Conservation (phyloP, 2,113 vertebrate species). For the Dipodomys spectabilis region DNA sequence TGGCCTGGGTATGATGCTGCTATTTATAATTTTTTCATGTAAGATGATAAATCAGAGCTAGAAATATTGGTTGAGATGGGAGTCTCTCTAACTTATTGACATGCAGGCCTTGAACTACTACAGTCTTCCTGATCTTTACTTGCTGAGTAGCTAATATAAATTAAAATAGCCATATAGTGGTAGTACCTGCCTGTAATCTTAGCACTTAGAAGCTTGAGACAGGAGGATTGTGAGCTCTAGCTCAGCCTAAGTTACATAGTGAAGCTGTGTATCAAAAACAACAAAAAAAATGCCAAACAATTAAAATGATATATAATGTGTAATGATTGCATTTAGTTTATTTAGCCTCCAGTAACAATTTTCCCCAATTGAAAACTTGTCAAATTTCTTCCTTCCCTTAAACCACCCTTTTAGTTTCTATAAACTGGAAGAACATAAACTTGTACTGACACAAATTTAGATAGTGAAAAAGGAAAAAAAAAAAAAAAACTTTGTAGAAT, state of each 20-base stretch:
- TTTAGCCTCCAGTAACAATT: neutral
- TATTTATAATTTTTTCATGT: too few relatives aligned
- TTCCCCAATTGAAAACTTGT: neutral
- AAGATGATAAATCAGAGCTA: too few relatives aligned
- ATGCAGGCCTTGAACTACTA: too few relatives aligned
- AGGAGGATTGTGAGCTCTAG: too few relatives aligned
- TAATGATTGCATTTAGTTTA: slow-evolving; percentile 10
- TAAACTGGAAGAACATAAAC: neutral
- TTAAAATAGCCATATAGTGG: neutral
- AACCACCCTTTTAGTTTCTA: neutral
- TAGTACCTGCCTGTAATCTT: too few relatives aligned
- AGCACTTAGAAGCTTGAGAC: too few relatives aligned
- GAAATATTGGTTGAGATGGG: too few relatives aligned
- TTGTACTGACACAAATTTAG: neutral
- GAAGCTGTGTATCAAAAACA: neutral
- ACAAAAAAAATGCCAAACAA: slow-evolving; percentile 17
- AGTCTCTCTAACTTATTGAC: too few relatives aligned
- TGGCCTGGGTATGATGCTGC: too few relatives aligned
- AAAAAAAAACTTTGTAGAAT: neutral
- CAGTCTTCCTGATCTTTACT: too few relatives aligned
- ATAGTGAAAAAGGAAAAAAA: neutral
- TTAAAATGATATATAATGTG: neutral
- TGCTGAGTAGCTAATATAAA: neutral
- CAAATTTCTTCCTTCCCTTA: neutral
- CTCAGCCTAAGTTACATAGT: too few relatives aligned